Percentiles rank a stretch among this genome's conserved stretches.
Evolutionary conservation across 2,797 vertebrate species (phyloP).

Genomic region (Pantherophis vulpinus): DNA sequence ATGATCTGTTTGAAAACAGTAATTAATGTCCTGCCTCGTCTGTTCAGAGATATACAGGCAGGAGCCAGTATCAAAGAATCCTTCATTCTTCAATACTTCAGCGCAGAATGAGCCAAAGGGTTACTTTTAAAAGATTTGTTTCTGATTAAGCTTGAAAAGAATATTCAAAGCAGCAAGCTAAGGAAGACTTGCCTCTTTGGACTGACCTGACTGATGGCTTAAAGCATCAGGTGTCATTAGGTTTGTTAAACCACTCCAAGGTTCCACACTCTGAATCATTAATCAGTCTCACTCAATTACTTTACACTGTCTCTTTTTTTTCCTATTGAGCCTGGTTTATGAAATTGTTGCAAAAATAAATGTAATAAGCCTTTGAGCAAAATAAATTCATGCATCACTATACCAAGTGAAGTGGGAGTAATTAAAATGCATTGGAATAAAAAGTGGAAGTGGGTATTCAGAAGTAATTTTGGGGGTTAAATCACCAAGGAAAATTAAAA

Average conservation of each 20-base stretch:
- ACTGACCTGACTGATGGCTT: neutral
- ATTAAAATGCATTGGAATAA: neutral
- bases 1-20: neutral
- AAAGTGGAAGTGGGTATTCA: neutral
- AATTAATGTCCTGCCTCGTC: neutral
- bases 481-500: neutral
- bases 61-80: neutral
- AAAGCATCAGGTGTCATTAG: neutral
- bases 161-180: neutral
- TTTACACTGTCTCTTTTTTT: neutral
- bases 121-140: neutral
- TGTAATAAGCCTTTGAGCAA: neutral
- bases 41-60: neutral
- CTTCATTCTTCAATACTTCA: neutral
- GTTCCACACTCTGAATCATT: neutral
- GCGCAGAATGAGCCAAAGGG: neutral
- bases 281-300: neutral
- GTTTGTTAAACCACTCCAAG: neutral
- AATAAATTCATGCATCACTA: neutral
- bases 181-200: neutral
- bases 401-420: neutral
- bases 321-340: neutral
- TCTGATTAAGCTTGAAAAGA: neutral
- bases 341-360: neutral
- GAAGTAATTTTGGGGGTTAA: neutral